These are phyloP conservation scores for Brenthis hecate DNA, from an alignment of 2,888 invertebrate genomes.

Conservation along the genomic window DNA sequence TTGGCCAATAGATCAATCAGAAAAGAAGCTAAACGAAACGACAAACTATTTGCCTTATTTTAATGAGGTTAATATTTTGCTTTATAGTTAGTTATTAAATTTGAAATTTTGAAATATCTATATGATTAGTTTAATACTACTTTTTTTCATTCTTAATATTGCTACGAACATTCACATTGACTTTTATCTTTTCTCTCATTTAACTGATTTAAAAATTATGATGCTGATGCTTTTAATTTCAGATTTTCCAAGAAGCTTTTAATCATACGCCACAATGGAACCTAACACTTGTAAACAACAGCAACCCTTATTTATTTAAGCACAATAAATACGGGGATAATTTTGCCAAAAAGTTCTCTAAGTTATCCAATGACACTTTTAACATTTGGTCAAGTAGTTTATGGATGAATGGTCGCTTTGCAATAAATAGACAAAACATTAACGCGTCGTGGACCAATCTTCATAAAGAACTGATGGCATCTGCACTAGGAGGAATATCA, in stretches of 20 bases:
- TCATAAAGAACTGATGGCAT: slow-evolving; percentile 71
- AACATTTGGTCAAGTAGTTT: slow-evolving; percentile 57
- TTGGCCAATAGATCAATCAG: slow-evolving; percentile 77
- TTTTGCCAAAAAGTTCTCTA: slow-evolving; percentile 58
- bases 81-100: background rate
- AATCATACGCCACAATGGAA: slow-evolving; percentile 79
- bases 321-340: slow-evolving; percentile 83
- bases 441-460: slow-evolving; percentile 83
- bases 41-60: slow-evolving; percentile 73
- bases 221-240: slow-evolving; percentile 32
- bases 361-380: slow-evolving; percentile 47
- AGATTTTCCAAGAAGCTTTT: slow-evolving; percentile 71
- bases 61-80: slow-evolving; percentile 63
- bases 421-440: slow-evolving; percentile 76
- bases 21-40: slow-evolving; percentile 60
- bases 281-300: slow-evolving; percentile 49
- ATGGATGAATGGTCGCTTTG: slow-evolving; percentile 58
- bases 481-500: slow-evolving; percentile 75
- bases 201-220: background rate
- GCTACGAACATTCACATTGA: background rate
- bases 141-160: background rate
- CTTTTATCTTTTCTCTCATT: background rate
- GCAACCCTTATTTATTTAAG: slow-evolving; percentile 61
- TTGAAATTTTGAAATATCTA: background rate
- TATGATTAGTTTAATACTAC: background rate